phyloP scores from a whole-genome alignment of 1,140 invertebrate genomes.

The Drosophila lowei region DNA sequence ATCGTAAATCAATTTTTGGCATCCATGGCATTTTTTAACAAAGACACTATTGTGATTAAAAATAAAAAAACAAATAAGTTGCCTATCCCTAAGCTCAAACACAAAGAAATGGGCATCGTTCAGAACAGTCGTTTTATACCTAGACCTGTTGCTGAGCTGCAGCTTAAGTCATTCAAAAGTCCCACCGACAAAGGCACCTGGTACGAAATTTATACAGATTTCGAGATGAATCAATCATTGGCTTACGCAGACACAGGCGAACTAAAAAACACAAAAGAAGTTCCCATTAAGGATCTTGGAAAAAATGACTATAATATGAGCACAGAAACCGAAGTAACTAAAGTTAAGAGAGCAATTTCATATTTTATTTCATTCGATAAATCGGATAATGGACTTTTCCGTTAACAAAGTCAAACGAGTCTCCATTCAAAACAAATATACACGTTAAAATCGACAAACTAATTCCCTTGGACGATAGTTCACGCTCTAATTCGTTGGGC shows the following conservation, averaged over 20 bases:
- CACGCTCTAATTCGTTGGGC: background rate
- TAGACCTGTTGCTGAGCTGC: slow-evolving; percentile 63
- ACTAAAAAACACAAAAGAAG: slow-evolving; percentile 18
- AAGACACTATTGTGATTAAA: slow-evolving; percentile 44
- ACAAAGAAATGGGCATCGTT: slow-evolving; percentile 45
- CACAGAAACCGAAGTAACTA: slow-evolving; percentile 13
- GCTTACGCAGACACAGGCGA: background rate
- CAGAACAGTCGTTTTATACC: slow-evolving; percentile 39
- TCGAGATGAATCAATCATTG: background rate
- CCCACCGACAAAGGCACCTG: slow-evolving; percentile 44
- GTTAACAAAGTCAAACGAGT: slow-evolving; percentile 56
- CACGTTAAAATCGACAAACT: background rate
- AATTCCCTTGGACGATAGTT: background rate
- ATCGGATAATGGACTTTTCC: slow-evolving; percentile 45
- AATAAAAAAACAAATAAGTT: slow-evolving; percentile 48
- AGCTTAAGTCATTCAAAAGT: slow-evolving; percentile 63
- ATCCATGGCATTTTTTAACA: slow-evolving; percentile 58
- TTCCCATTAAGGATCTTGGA: slow-evolving; percentile 21
- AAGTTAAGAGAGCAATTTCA: slow-evolving; percentile 46
- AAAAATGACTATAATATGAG: slow-evolving; percentile 18
- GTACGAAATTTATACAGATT: slow-evolving; percentile 41
- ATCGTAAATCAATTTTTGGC: slow-evolving; percentile 69
- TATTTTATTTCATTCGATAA: slow-evolving; percentile 64
- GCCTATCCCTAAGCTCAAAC: slow-evolving; percentile 34
- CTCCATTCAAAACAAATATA: slow-evolving; percentile 14